Conservation (phyloP, 30 jellyfish, hydroid and myxozoan species). For the Aurelia sp. region DNA sequence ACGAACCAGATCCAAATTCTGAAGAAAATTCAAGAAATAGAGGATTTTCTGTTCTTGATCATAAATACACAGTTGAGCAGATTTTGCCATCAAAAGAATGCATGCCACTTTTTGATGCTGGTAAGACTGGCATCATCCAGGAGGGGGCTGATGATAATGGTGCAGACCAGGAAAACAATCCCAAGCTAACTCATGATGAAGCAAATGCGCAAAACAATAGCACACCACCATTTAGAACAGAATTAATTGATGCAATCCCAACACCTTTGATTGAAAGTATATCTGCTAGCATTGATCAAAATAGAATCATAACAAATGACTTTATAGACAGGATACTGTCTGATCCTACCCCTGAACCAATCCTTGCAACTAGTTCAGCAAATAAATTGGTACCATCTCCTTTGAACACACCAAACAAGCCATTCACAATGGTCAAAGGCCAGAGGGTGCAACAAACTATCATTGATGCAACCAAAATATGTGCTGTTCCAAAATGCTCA, state of each 20-base stretch:
- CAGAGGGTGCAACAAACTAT: neutral
- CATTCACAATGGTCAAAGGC: neutral
- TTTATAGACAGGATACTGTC: neutral
- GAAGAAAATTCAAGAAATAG: slow-evolving; percentile 13
- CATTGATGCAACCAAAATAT: neutral
- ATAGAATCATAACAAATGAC: neutral
- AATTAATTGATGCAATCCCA: neutral
- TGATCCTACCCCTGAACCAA: neutral
- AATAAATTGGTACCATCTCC: too few relatives aligned
- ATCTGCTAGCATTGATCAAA: neutral
- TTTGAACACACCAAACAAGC: neutral
- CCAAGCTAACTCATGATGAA: neutral
- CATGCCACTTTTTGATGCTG: neutral
- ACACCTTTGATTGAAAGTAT: neutral
- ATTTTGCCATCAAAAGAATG: neutral
- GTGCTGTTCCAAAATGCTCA: slow-evolving; percentile 14
- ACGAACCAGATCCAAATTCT: neutral
- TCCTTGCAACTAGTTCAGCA: neutral
- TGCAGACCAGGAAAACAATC: neutral
- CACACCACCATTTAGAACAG: neutral
- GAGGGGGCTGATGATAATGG: neutral
- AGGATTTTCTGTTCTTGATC: slow-evolving; percentile 31
- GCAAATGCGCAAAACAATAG: neutral
- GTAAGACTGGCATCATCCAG: neutral
- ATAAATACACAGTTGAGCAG: neutral